Base-by-base conservation (phyloP, 2,888 invertebrate species). In the Nymphalis c-album region DNA sequence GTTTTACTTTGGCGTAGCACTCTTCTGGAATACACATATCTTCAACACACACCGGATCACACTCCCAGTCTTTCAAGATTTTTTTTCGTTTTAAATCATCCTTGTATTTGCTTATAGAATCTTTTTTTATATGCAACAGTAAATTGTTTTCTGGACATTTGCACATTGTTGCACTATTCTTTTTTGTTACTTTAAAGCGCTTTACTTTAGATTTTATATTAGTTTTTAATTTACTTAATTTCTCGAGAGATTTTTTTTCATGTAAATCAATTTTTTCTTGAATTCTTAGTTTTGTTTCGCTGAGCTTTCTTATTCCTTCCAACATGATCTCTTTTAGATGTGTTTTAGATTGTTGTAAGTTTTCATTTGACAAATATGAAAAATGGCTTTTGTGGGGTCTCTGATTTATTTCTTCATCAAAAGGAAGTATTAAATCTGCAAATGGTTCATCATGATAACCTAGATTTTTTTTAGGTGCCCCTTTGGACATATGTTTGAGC, bases 101-200 rank as follows among this genome's bases (percentile, higher is more conserved):
- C 70, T 74, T 78, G 67, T 75, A 80, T 58, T 83, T 71, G 45
- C 63, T 68, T 48, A 84, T 62, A 7, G 84, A 85, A 77, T 86
- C 85, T 71, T 82, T 85, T 75, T 70, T 79, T 48, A 80, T 74
- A 60, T 69, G 75, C 59, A 79, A 78, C 20, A 67, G 20, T 64
- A 74, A 60, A 17, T 66, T 57, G 17, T 70, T 63, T 70, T 72
- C 63, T 10, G 63, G 53, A 63, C 50, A 57, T 40, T 57, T 22
- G 40, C 63, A 67, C 18, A 58, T 35, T 35, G 20, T 31, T 46
- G 26, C 10, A 26, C n/a, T 18, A 48, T 58, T 20, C 22, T n/a
- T 67, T 22, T 62, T 61, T 60, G 17, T 13, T 17, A 40, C 45
- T 64, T 71, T 71, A 60, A 59, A 18, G 46, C 13, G 8, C 45